Conservation (phyloP, 2,113 vertebrate genomes). For the Zosterops lateralis region DNA sequence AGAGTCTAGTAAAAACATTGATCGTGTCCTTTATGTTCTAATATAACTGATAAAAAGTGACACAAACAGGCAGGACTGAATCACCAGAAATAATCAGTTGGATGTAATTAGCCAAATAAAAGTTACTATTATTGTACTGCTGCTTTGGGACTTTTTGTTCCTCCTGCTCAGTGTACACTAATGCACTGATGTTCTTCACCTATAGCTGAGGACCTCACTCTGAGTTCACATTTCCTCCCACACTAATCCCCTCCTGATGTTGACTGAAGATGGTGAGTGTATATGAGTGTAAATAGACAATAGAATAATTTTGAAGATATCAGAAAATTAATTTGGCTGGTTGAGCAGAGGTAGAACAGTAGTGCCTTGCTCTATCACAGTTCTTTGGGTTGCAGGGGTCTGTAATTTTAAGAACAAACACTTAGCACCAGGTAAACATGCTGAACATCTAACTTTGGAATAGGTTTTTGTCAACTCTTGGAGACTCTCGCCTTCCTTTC, state of each 20-base stretch:
- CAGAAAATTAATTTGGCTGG: background rate
- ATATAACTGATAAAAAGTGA: background rate
- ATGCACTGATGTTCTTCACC: background rate
- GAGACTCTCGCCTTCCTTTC: background rate
- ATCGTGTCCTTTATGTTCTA: background rate
- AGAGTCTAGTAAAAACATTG: background rate
- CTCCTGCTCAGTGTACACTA: background rate
- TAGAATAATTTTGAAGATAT: background rate
- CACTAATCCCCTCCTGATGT: background rate
- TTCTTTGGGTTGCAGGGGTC: background rate
- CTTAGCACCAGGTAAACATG: background rate
- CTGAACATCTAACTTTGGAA: background rate
- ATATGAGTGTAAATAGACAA: accelerated
- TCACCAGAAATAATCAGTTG: background rate
- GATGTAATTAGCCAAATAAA: background rate
- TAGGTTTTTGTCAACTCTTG: background rate
- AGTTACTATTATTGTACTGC: background rate
- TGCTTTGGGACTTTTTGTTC: background rate
- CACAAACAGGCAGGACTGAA: background rate
- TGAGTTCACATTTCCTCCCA: background rate
- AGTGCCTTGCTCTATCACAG: background rate
- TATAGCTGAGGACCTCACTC: background rate
- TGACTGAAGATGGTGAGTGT: background rate
- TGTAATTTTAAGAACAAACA: background rate
- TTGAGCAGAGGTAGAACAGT: background rate